These are phyloP conservation scores for Tonatia bakeri DNA, from an alignment of 2,113 vertebrate species.

Conservation along the genomic window DNA sequence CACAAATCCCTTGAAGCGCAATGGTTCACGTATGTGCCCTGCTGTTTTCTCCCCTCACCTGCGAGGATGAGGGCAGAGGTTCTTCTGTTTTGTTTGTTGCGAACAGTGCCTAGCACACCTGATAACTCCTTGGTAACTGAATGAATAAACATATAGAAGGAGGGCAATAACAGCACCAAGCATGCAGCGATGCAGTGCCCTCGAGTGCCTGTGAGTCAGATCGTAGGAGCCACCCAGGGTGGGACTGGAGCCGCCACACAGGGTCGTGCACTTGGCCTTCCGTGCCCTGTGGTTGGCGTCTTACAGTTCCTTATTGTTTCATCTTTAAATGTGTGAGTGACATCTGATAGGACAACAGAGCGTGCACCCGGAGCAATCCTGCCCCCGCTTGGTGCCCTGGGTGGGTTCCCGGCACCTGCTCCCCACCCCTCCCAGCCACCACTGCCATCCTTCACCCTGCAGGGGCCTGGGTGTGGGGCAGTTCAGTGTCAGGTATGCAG, in stretches of 20 bases:
- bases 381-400: rapidly evolving
- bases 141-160: not conserved
- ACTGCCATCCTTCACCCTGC: not conserved
- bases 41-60: not conserved
- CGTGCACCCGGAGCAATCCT: rapidly evolving
- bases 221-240: rapidly evolving
- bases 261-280: not conserved
- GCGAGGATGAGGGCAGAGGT: not conserved
- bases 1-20: not conserved
- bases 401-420: not conserved
- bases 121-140: not conserved
- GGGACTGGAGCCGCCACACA: rapidly evolving
- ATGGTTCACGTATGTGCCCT: rapidly evolving
- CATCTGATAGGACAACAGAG: not conserved
- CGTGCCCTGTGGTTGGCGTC: not conserved
- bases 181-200: rapidly evolving
- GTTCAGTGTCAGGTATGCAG: rapidly evolving
- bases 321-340: not conserved
- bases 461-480: not conserved
- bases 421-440: not conserved
- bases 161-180: not conserved
- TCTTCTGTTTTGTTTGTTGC: not conserved
- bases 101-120: not conserved
- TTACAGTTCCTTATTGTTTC: not conserved
- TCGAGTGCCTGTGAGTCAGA: not conserved